A percentile compares a stretch with the other conserved stretches of the same genome.
phyloP scores from a whole-genome alignment of 1,140 invertebrate genomes.

The Scaptomyza montana region DNA sequence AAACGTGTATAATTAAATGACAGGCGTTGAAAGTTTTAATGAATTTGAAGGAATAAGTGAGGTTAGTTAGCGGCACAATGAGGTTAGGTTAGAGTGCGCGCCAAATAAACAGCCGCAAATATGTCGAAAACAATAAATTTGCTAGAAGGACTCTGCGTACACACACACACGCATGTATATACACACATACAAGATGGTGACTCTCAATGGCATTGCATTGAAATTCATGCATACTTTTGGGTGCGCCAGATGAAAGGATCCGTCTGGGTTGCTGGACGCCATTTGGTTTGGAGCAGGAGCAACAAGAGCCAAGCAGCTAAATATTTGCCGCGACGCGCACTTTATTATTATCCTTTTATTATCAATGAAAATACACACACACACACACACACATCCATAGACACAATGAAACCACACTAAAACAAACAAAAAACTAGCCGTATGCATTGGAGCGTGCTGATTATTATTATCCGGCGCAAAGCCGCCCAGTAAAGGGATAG shows the following conservation, averaged over 20 bases:
- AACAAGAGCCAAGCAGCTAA: conserved; percentile 34
- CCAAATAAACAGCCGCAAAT: conserved; percentile 74
- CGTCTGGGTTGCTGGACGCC: conserved; percentile 20
- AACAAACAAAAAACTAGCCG: conserved; percentile 71
- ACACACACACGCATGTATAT: conserved; percentile 1
- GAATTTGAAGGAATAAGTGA: conserved; percentile 21
- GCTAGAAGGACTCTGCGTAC: conserved; percentile 34
- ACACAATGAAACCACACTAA: conserved; percentile 35
- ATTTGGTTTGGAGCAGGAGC: not conserved
- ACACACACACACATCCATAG: not conserved
- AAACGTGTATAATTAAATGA: conserved; percentile 3
- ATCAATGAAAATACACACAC: conserved; percentile 69
- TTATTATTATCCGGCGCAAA: conserved; percentile 54
- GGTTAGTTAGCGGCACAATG: conserved; percentile 32
- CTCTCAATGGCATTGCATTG: conserved; percentile 23
- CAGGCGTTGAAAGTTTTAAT: not conserved
- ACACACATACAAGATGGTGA: conserved; percentile 7
- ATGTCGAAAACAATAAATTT: conserved; percentile 78
- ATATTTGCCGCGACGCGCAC: conserved; percentile 74
- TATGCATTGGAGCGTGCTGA: conserved; percentile 42
- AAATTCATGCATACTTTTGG: conserved; percentile 43
- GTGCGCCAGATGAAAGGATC: conserved; percentile 62
- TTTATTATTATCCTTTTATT: conserved; percentile 81
- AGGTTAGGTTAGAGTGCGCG: conserved; percentile 8
- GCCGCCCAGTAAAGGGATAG: conserved; percentile 36